Conservation (phyloP, 2,888 invertebrate genomes). For the Bhutanitis thaidina region DNA sequence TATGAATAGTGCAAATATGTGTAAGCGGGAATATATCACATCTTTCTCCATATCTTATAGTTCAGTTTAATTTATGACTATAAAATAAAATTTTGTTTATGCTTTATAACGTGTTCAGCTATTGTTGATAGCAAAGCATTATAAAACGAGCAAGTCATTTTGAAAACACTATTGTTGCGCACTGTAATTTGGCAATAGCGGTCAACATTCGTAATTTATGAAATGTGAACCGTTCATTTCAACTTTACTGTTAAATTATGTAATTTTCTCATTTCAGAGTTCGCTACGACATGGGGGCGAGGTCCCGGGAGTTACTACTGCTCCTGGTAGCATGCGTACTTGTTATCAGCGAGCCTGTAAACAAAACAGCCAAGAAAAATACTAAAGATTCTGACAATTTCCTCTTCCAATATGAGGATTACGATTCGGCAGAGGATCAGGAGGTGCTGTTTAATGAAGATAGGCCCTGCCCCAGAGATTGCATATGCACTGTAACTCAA, state of each 20-base stretch:
- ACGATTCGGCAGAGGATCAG: conserved; percentile 69
- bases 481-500: conserved; percentile 81
- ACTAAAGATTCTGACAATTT: conserved; percentile 52
- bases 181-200: conserved; percentile 39
- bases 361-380: conserved; percentile 56
- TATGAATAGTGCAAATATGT: too few relatives aligned
- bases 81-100: too few relatives aligned
- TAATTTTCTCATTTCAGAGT: conserved; percentile 61
- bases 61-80: too few relatives aligned
- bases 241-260: conserved; percentile 20
- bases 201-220: conserved; percentile 45
- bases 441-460: conserved; percentile 70
- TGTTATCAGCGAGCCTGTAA: conserved; percentile 55
- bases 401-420: conserved; percentile 64
- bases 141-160: conserved; percentile 7
- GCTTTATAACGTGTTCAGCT: neutral
- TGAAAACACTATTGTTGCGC: conserved; percentile 39
- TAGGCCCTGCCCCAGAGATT: conserved; percentile 82
- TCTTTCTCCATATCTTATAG: too few relatives aligned
- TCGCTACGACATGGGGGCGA: conserved; percentile 73
- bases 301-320: conserved; percentile 71
- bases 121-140: conserved; percentile 4
- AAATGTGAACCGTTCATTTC: conserved; percentile 26
- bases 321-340: conserved; percentile 72
- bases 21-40: too few relatives aligned